Evolutionary conservation across 2,797 vertebrate genomes (phyloP), one percentile per base, ranked within the genome.

Genomic region (Mionectes olivaceus): DNA sequence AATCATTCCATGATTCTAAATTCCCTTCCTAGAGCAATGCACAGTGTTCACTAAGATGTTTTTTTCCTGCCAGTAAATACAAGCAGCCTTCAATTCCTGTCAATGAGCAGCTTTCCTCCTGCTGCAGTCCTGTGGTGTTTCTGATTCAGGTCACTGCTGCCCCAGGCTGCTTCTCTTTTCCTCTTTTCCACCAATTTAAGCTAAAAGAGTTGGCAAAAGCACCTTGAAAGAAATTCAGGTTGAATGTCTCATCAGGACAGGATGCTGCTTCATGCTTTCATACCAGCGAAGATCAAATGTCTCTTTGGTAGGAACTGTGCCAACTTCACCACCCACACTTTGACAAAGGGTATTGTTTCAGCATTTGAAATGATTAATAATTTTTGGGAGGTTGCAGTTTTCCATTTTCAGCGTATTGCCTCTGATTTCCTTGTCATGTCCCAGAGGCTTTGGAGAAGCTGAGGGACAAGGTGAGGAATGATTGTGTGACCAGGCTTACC

Each of bases 311-410:
- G 75, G 57, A 87, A 44, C 56, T 68, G 41, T 80, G 81, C 86
- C 93, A 93, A 4, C 71, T 57, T 86, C 61, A 73, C 69, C 69
- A 64, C 84, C 60, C 61, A 32, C 61, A n/a, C 77, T 87, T 57
- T 49, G 71, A 78, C 57, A 83, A 87, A 91, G 61, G 41, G 21
- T 24, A 60, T 85, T 93, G 77, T 85, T 89, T 88, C 55, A n/a
- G 57, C 33, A 32, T 83, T 79, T 83, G 32, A 35, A 71, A 53
- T 49, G 61, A 78, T 90, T 78, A 49, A 74, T 78, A 68, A 55
- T 75, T 87, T 71, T 52, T 60, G 84, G 61, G n/a, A 78, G 52
- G 11, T 32, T 79, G 59, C 55, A 44, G 4, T 90, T 82, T 87
- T 83, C 68, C 32, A 4, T 76, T 70, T 85, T 69, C 75, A 83